Conservation (phyloP, 1,140 invertebrate species). For the Caenorhabditis latens region DNA sequence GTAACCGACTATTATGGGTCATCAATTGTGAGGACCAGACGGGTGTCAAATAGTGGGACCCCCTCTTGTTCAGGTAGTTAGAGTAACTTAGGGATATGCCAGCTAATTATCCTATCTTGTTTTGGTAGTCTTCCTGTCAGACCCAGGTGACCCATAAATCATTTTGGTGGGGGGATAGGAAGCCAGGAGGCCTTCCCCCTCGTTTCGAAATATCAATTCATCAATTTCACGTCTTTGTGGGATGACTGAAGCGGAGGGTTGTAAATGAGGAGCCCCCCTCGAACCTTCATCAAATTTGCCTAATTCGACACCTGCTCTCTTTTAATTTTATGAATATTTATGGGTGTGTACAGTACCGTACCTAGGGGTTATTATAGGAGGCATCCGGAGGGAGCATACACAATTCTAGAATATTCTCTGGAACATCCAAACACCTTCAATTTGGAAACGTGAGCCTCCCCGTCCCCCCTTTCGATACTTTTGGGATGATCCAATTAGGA, state of each 20-base stretch:
- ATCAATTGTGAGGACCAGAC: neutral
- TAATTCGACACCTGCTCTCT: constrained; percentile 51
- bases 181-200: neutral
- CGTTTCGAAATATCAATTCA: constrained; percentile 50
- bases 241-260: neutral
- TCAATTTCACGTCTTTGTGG: constrained; percentile 11
- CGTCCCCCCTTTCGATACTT: neutral
- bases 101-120: constrained; percentile 24
- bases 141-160: constrained; percentile 50
- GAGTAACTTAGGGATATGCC: neutral
- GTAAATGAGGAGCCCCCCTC: constrained; percentile 28
- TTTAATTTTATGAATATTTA: constrained; percentile 49
- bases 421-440: too few species aligned
- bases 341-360: neutral
- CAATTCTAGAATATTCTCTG: too few species aligned
- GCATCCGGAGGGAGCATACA: too few species aligned
- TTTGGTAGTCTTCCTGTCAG: neutral
- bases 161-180: neutral
- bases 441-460: too few species aligned
- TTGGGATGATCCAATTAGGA: neutral
- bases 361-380: too few species aligned
- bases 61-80: neutral
- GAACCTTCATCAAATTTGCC: constrained; percentile 25
- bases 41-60: neutral
- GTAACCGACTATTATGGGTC: neutral